Base-by-base conservation (phyloP, 1,140 invertebrate species). In the Zophobas atratus region DNA sequence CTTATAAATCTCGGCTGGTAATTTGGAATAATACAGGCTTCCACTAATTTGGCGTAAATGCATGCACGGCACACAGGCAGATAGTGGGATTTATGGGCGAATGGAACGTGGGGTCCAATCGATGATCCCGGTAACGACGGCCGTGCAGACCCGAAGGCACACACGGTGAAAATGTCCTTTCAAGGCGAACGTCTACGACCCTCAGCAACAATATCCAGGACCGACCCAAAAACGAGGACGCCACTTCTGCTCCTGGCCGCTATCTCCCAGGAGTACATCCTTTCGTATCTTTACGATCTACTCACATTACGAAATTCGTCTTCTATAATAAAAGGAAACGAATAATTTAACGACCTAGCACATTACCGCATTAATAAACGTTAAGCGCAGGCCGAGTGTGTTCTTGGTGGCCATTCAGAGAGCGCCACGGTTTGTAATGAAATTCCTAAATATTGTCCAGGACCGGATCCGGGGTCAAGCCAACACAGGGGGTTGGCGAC, bases 1-100 rank as follows among this genome's bases (percentile, higher is more conserved):
- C 80, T 53, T 73, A 79, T 81, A 81, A 81, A 81, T 81, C 80
- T 79, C 78, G 72, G 35, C 39, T 70, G 78, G 76, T 80, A 78
- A 77, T 78, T 80, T 75, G 77, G 76, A 78, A 78, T 80, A 80
- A 80, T 80, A 75, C 57, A 77, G 79, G 77, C 63, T 56, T 51
- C 70, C 75, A 70, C 51, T 79, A 79, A 79, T 79, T 79, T 79
- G 75, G 78, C 75, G 70, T 77, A 77, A 73, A 77, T 77, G 76
- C 76, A 77, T 77, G 76, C 75, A 67, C 33, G 60, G 70, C 56
- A 56, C 51, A 41, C 75, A 36, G 57, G 39, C 73, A 79, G 78
- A 79, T 79, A 79, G 75, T 53, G 74, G 67, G 63, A 79, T 79
- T 79, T 79, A 79, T 79, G 78, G 75, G 35, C 35, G 73, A 55